Conservation (phyloP, 1,140 invertebrate species). For the Marisa cornuarietis region DNA sequence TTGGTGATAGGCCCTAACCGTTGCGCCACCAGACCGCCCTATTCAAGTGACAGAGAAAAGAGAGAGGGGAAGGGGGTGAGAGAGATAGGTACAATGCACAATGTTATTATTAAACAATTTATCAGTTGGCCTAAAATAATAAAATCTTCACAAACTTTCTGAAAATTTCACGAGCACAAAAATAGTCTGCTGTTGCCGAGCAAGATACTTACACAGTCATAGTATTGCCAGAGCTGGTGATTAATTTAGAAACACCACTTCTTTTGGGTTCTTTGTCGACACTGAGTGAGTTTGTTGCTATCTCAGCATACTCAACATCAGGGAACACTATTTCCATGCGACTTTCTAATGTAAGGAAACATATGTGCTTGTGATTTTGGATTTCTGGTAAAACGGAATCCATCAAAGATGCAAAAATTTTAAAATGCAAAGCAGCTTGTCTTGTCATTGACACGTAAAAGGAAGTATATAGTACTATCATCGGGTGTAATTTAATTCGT, state of each 20-base stretch:
- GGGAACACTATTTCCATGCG: slow-evolving; percentile 73
- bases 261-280: slow-evolving; percentile 81
- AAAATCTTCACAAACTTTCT: neutral
- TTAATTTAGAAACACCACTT: slow-evolving; percentile 74
- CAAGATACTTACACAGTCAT: slow-evolving; percentile 72
- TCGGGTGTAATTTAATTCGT: neutral
- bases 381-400: neutral
- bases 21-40: no score
- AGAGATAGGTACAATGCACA: no score
- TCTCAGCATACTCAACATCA: slow-evolving; percentile 73
- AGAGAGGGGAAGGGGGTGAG: no score
- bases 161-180: neutral
- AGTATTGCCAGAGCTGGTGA: slow-evolving; percentile 71
- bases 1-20: no score
- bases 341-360: slow-evolving; percentile 43
- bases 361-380: neutral
- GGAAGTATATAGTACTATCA: no score
- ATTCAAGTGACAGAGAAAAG: no score
- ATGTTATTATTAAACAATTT: no score
- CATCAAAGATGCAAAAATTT: no score
- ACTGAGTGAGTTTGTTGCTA: slow-evolving; percentile 77
- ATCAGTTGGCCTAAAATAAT: neutral
- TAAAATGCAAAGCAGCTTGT: no score
- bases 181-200: neutral
- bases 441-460: no score